Evolutionary conservation across 2,113 vertebrate genomes (phyloP).

Genomic region (Oriolus oriolus): DNA sequence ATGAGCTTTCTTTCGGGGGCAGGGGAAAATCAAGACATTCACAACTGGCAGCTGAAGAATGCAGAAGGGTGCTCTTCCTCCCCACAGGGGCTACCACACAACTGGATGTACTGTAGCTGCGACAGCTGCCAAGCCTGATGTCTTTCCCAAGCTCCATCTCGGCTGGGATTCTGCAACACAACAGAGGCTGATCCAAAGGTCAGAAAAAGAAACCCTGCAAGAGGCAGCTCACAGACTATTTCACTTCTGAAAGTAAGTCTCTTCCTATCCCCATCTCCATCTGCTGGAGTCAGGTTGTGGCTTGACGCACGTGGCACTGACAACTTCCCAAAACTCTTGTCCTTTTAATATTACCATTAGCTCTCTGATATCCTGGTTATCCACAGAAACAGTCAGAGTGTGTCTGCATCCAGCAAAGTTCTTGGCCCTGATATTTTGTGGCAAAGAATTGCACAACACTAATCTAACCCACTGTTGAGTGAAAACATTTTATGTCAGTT

Average conservation of each 20-base stretch:
- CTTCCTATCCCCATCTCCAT: constrained; percentile 12
- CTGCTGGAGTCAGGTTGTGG: background rate
- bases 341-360: constrained; percentile 15
- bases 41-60: background rate
- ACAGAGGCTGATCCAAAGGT: constrained; percentile 19
- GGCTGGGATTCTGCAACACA: background rate
- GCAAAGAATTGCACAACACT: constrained; percentile 51
- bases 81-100: background rate
- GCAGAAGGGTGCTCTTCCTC: background rate
- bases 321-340: constrained; percentile 27
- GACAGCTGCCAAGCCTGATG: background rate
- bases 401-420: constrained; percentile 20
- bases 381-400: constrained; percentile 21
- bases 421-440: constrained; percentile 38
- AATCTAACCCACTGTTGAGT: background rate
- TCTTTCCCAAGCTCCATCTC: background rate
- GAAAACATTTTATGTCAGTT: constrained; percentile 26
- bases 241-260: background rate
- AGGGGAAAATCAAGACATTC: background rate
- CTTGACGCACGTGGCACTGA: constrained; percentile 15
- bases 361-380: constrained; percentile 40
- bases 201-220: background rate
- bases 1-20: background rate
- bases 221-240: background rate
- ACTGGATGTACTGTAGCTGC: background rate